Evolutionary conservation across 1,140 invertebrate species (phyloP).

Genomic region (Notospermus geniculatus): DNA sequence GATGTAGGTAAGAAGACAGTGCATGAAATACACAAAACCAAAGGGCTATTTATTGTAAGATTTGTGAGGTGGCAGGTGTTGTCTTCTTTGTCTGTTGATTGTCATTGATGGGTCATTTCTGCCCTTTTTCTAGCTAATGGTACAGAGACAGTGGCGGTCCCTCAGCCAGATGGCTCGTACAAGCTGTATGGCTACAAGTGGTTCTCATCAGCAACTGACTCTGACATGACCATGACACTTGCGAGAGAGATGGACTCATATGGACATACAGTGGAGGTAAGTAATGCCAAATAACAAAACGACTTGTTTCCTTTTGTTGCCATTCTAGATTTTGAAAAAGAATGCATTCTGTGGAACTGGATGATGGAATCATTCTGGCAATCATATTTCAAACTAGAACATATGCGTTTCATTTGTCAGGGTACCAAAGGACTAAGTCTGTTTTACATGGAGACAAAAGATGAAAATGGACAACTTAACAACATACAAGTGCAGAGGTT

Average conservation of each 20-base stretch:
- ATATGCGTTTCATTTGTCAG: constrained; percentile 35
- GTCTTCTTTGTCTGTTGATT: neutral
- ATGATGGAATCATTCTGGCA: too few relatives aligned
- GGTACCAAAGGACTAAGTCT: constrained; percentile 60
- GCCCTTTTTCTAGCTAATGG: constrained; percentile 49
- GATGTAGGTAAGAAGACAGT: constrained; percentile 62
- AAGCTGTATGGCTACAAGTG: constrained; percentile 61
- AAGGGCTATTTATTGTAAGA: too few relatives aligned
- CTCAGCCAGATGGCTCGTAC: constrained; percentile 52
- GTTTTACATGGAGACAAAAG: constrained; percentile 59
- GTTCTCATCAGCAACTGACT: constrained; percentile 66
- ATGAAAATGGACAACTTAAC: constrained; percentile 57
- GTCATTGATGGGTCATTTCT: neutral
- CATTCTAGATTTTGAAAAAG: neutral
- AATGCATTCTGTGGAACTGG: too few relatives aligned
- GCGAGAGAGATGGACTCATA: constrained; percentile 58
- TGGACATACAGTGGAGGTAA: constrained; percentile 50
- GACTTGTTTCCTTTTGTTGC: neutral
- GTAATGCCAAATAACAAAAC: too few relatives aligned
- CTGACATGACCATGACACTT: constrained; percentile 64
- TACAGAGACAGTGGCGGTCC: constrained; percentile 62
- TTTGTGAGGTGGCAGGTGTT: neutral
- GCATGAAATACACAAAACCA: too few relatives aligned
- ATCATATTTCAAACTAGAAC: too few relatives aligned
- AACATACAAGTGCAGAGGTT: constrained; percentile 61